phyloP scores from a whole-genome alignment of 37 sponge, comb jelly and placozoan species.

The Ephydatia muelleri region DNA sequence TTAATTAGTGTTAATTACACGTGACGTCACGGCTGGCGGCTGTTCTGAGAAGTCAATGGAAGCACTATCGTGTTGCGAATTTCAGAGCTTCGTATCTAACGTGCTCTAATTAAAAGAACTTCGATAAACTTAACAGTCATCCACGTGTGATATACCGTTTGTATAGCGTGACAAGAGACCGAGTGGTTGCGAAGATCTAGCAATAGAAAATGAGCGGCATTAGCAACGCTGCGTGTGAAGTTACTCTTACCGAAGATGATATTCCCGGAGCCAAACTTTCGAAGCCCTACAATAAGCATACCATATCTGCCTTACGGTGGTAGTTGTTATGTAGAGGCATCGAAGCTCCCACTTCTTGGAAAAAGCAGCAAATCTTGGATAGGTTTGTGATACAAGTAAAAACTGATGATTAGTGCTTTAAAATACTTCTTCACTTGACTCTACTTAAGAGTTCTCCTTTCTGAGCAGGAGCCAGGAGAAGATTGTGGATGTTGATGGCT shows the following conservation, averaged over 20 bases:
- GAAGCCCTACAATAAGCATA: conserved; percentile 13
- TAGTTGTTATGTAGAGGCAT: conserved; percentile 34
- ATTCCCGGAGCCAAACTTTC: conserved; percentile 19
- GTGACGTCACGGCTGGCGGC: background rate
- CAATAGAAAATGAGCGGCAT: background rate
- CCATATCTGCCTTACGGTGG: conserved; percentile 6
- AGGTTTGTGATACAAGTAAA: conserved; percentile 9
- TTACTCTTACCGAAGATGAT: conserved; percentile 11
- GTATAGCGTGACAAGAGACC: background rate
- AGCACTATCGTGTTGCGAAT: background rate
- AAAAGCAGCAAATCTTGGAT: conserved; percentile 10
- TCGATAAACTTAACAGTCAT: background rate
- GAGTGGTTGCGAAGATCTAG: conserved; percentile 1
- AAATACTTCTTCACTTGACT: background rate
- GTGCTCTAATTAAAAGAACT: conserved; percentile 1
- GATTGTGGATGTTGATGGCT: conserved; percentile 65
- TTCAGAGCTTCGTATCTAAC: background rate
- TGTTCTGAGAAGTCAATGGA: conserved; percentile 1
- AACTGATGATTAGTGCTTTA: background rate
- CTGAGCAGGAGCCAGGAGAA: conserved; percentile 5
- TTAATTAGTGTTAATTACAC: conserved; percentile 1
- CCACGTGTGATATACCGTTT: conserved; percentile 1
- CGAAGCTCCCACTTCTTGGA: conserved; percentile 9
- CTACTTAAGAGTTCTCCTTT: no score
- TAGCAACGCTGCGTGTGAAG: conserved; percentile 1